A percentile compares a stretch with the other conserved stretches of the same genome.
These are phyloP conservation scores for Papilio dardanus DNA, from an alignment of 1,140 invertebrate genomes.

Conservation along the genomic window DNA sequence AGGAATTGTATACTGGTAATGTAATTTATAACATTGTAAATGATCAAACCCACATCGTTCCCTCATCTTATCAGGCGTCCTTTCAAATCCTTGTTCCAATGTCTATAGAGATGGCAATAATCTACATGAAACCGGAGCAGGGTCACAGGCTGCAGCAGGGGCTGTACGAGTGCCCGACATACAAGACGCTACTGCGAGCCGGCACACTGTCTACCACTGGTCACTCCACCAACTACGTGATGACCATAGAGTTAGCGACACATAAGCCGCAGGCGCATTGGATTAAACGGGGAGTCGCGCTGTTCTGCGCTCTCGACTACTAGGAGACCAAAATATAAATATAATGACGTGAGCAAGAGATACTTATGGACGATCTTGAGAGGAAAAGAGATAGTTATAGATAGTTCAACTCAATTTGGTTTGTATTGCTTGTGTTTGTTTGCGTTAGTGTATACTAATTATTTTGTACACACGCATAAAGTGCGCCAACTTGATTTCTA, in stretches of 20 bases:
- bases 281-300: conserved; percentile 90
- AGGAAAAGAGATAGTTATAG: not conserved
- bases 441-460: no score
- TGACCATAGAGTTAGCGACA: conserved; percentile 87
- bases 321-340: conserved; percentile 60
- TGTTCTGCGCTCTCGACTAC: conserved; percentile 90
- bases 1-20: conserved; percentile 85
- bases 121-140: conserved; percentile 85
- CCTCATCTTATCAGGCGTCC: not conserved
- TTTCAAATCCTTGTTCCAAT: not conserved
- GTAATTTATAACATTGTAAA: no score
- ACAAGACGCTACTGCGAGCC: conserved; percentile 88
- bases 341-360: no score
- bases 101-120: conserved; percentile 84
- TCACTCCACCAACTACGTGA: conserved; percentile 91
- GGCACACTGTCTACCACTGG: conserved; percentile 90
- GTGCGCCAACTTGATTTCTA: no score
- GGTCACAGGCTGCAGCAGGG: conserved; percentile 72
- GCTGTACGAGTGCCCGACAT: conserved; percentile 88
- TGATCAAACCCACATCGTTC: no score
- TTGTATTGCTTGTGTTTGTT: not conserved
- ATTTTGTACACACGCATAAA: no score
- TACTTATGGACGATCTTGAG: no score
- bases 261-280: conserved; percentile 86
- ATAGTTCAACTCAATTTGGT: not conserved